phyloP scores from a whole-genome alignment of 2,113 vertebrate genomes.

The Alaudala cheleensis region DNA sequence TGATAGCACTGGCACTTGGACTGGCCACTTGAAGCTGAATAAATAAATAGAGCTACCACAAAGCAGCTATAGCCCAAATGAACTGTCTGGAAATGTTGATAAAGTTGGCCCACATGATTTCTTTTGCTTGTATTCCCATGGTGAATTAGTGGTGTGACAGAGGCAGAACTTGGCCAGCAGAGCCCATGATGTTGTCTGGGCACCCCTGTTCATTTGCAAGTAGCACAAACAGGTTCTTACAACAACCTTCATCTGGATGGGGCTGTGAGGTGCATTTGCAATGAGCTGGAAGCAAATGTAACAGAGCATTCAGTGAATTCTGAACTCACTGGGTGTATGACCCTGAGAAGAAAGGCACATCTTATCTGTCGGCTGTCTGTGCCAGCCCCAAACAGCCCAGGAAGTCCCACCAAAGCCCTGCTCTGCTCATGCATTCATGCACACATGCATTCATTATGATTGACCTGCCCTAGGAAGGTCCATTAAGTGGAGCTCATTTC shows the following conservation, averaged over 20 bases:
- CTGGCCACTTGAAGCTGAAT: background rate
- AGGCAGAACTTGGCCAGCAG: background rate
- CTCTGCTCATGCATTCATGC: constrained; percentile 37
- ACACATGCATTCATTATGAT: constrained; percentile 47
- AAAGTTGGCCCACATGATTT: background rate
- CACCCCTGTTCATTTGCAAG: background rate
- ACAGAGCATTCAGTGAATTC: background rate
- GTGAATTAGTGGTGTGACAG: background rate
- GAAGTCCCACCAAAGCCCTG: background rate
- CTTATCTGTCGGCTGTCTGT: background rate
- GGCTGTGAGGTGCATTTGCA: background rate
- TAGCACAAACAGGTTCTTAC: background rate
- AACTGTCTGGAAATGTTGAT: background rate
- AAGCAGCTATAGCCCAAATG: background rate
- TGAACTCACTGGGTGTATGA: background rate
- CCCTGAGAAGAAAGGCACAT: background rate
- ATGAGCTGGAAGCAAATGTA: background rate
- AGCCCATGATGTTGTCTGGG: background rate
- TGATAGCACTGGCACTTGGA: background rate
- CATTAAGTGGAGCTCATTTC: constrained; percentile 74
- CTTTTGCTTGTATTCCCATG: background rate
- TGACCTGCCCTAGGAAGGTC: constrained; percentile 60
- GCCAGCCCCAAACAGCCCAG: background rate
- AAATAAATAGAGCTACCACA: background rate
- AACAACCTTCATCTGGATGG: background rate